Percentiles rank a stretch among this genome's conserved stretches.
Evolutionary conservation across 2,888 invertebrate genomes (phyloP).

Genomic region (Sturmia bella): DNA sequence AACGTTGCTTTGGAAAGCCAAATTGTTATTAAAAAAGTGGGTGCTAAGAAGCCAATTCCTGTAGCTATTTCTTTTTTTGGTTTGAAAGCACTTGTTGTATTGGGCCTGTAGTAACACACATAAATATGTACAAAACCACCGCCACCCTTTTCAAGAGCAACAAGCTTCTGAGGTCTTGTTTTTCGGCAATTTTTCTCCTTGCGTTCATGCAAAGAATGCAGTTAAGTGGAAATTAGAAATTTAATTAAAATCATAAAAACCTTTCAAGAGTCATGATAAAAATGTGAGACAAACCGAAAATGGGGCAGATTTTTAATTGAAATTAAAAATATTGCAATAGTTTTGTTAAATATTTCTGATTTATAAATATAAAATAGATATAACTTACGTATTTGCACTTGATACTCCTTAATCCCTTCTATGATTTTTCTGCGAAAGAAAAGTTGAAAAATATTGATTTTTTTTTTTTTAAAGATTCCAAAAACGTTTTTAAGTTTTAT

Average conservation of each 20-base stretch:
- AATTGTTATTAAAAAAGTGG: constrained; percentile 54
- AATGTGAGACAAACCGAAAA: background rate
- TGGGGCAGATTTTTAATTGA: background rate
- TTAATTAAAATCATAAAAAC: constrained; percentile 71
- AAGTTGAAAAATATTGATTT: no score
- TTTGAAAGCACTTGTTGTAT: constrained; percentile 16
- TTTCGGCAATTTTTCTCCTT: constrained; percentile 40
- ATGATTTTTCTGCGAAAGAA: no score
- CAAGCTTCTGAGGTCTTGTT: constrained; percentile 68
- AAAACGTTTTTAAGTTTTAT: no score
- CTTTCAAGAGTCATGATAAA: background rate
- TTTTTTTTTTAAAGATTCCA: no score
- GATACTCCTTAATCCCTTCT: no score
- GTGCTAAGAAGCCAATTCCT: constrained; percentile 56
- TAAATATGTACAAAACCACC: constrained; percentile 35
- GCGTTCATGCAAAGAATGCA: constrained; percentile 55
- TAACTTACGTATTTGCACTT: no score
- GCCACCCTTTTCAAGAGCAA: constrained; percentile 70
- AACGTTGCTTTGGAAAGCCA: constrained; percentile 36
- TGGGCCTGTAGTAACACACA: constrained; percentile 24
- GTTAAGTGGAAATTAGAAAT: constrained; percentile 72
- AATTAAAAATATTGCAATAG: no score
- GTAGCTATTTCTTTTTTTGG: constrained; percentile 18
- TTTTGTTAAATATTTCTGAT: no score
- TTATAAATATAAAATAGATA: no score